A percentile compares a stretch with the other conserved stretches of the same genome.
These are phyloP conservation scores for Caenorhabditis tropicalis DNA, from an alignment of 1,140 invertebrate species.

Conservation along the genomic window DNA sequence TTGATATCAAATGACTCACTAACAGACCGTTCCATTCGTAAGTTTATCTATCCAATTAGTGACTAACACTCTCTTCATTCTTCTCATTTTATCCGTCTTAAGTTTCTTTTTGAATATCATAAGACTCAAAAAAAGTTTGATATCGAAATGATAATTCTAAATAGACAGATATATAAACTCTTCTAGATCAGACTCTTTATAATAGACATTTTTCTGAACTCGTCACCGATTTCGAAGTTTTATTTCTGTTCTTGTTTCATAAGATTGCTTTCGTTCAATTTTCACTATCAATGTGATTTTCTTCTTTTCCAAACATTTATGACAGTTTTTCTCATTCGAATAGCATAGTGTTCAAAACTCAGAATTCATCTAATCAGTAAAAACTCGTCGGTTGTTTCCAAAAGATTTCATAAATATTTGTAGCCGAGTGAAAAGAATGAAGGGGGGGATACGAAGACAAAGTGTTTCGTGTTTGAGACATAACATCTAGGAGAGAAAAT, in stretches of 20 bases:
- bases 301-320: no score
- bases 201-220: neutral
- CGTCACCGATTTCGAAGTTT: neutral
- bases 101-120: no score
- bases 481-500: neutral
- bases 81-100: neutral
- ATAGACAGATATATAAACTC: no score
- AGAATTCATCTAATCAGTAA: no score
- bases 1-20: constrained; percentile 23
- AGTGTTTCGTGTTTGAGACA: constrained; percentile 7
- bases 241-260: neutral
- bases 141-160: no score
- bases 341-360: no score
- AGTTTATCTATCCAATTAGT: constrained; percentile 40
- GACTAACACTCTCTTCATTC: constrained; percentile 1
- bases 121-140: no score
- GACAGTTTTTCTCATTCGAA: no score
- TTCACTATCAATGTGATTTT: no score
- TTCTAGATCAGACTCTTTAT: no score
- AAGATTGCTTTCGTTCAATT: no score
- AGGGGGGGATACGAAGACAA: neutral
- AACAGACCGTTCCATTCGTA: neutral
- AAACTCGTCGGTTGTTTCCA: no score
- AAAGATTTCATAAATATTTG: neutral
- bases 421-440: neutral